Conservation (phyloP, 2,797 vertebrate species). For the Helarctos malayanus region DNA sequence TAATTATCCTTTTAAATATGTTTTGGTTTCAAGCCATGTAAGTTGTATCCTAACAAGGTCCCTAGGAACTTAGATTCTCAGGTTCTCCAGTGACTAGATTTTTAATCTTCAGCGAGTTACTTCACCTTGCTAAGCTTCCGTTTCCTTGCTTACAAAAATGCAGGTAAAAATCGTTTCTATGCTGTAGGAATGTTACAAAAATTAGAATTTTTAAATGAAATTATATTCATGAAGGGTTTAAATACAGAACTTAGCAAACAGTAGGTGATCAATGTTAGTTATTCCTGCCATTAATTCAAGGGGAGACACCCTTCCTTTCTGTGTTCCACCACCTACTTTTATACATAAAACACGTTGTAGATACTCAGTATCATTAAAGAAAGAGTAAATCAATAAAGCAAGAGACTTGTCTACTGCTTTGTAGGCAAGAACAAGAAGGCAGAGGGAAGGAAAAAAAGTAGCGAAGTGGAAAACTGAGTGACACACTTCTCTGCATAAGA, state of each 20-base stretch:
- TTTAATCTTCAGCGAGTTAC: neutral
- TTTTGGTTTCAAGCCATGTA: neutral
- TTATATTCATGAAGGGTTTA: neutral
- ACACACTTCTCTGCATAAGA: neutral
- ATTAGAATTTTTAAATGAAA: slow-evolving; percentile 18
- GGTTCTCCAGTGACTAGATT: neutral
- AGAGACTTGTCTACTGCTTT: neutral
- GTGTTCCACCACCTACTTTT: neutral
- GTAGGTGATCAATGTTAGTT: neutral
- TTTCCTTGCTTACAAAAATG: slow-evolving; percentile 12
- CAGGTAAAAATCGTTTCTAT: neutral
- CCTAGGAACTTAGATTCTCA: neutral
- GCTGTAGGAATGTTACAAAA: neutral
- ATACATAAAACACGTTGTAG: neutral
- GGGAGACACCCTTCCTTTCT: neutral
- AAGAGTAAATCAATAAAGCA: neutral
- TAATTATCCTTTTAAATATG: slow-evolving; percentile 23
- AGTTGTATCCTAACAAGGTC: neutral
- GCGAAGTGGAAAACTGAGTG: neutral
- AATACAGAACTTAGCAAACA: neutral
- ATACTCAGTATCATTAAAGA: neutral
- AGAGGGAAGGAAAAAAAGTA: neutral
- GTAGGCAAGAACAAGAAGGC: neutral
- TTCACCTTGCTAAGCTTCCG: neutral
- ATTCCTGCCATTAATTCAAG: neutral